Evolutionary conservation across 2,888 invertebrate genomes (phyloP).

Genomic region (Petrolisthes manimaculis): DNA sequence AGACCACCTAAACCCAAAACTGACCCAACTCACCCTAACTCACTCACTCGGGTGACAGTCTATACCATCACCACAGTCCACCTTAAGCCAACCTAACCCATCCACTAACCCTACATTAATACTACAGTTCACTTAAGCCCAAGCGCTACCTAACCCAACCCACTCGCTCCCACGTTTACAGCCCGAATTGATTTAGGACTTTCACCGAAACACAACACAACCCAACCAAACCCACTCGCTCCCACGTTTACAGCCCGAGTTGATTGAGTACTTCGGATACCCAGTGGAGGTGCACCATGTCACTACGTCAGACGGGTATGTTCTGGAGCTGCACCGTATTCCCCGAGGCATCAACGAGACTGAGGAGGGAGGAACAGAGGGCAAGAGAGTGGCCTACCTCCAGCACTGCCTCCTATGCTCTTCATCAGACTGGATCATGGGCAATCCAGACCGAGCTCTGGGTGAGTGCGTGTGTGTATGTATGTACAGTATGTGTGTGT

Average conservation of each 20-base stretch:
- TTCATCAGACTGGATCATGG: slow-evolving; percentile 81
- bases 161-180: slow-evolving; percentile 40
- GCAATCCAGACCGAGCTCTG: slow-evolving; percentile 78
- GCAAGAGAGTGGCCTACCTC: slow-evolving; percentile 73
- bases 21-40: no score
- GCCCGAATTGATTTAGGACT: slow-evolving; percentile 70
- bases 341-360: slow-evolving; percentile 72
- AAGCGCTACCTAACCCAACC: no score
- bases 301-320: slow-evolving; percentile 72
- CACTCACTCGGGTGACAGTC: no score
- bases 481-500: no score
- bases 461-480: slow-evolving; percentile 67
- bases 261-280: slow-evolving; percentile 72
- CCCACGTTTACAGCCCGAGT: slow-evolving; percentile 67
- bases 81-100: no score
- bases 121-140: no score
- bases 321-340: slow-evolving; percentile 73
- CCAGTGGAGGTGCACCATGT: slow-evolving; percentile 71
- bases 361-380: slow-evolving; percentile 58
- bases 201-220: slow-evolving; percentile 55
- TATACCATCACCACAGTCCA: not conserved
- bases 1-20: no score
- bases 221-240: not conserved
- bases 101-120: no score
- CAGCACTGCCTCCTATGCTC: slow-evolving; percentile 77